Percentiles rank a stretch among this genome's conserved stretches.
Conservation (phyloP, 2,888 invertebrate species). For the Polietes domitor region DNA sequence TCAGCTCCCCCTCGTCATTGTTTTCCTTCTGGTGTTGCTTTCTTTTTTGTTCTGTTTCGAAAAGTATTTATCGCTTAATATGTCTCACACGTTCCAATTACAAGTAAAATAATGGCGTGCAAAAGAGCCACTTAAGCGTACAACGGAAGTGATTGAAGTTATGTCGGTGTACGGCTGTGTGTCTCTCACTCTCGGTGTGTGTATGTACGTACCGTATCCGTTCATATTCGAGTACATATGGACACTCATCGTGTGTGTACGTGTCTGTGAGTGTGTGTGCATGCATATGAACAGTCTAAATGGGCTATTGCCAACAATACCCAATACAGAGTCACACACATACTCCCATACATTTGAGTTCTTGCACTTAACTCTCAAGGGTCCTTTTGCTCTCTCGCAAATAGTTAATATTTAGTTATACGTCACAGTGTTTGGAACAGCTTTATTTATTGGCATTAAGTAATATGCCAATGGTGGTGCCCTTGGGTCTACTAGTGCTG, state of each 20-base stretch:
- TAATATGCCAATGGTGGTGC: too few relatives aligned
- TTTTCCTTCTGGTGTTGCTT: slow-evolving; percentile 40
- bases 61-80: slow-evolving; percentile 70
- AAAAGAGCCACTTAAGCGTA: slow-evolving; percentile 79
- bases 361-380: slow-evolving; percentile 60
- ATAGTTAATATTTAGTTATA: slow-evolving; percentile 15
- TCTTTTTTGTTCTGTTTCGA: too few relatives aligned
- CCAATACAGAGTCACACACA: slow-evolving; percentile 36
- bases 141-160: slow-evolving; percentile 80
- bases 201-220: not conserved
- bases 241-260: too few relatives aligned
- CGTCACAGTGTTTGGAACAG: not conserved
- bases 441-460: not conserved
- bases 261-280: not conserved
- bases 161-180: slow-evolving; percentile 56
- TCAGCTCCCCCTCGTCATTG: slow-evolving; percentile 31
- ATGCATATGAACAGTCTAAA: slow-evolving; percentile 1
- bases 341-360: slow-evolving; percentile 44
- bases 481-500: too few relatives aligned
- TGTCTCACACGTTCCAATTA: slow-evolving; percentile 80
- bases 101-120: slow-evolving; percentile 79
- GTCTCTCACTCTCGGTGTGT: not conserved
- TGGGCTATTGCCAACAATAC: not conserved
- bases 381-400: slow-evolving; percentile 48
- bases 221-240: not conserved